Evolutionary conservation across 2,113 vertebrate species (phyloP).

Genomic region (Leiothrix lutea): DNA sequence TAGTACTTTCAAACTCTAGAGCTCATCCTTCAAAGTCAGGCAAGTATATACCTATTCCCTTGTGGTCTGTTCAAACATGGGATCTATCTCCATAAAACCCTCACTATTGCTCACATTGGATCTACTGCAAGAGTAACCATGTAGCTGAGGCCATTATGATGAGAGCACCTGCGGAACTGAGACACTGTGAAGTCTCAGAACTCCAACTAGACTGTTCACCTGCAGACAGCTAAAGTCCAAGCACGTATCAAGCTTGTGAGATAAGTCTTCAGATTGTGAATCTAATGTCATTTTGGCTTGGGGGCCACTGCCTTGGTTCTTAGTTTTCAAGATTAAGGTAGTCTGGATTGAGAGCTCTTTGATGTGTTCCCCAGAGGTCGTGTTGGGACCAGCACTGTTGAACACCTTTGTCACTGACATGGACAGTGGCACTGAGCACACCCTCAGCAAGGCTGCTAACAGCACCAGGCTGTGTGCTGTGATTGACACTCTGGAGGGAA

Average conservation of each 20-base stretch:
- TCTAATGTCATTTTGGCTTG: background rate
- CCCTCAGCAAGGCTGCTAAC: background rate
- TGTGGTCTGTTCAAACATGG: background rate
- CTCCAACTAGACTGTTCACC: background rate
- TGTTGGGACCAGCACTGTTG: rapidly evolving
- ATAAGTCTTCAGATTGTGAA: background rate
- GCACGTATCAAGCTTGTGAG: background rate
- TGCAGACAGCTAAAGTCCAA: background rate
- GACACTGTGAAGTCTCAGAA: background rate
- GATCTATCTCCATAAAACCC: rapidly evolving
- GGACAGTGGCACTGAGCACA: background rate
- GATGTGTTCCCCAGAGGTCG: background rate
- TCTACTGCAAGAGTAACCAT: background rate
- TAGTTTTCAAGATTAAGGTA: background rate
- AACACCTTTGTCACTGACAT: background rate
- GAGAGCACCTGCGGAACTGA: rapidly evolving
- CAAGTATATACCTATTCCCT: background rate
- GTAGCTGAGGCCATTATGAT: too few relatives aligned
- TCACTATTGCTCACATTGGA: background rate
- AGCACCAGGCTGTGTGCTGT: background rate
- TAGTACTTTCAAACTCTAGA: background rate
- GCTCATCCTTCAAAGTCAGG: background rate
- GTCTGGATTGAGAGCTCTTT: background rate
- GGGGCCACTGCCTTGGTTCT: background rate
- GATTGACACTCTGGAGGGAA: background rate